A percentile compares a stretch with the other conserved stretches of the same genome.
These are phyloP conservation scores for Pteropus alecto DNA, from an alignment of 2,113 vertebrate genomes.

Conservation along the genomic window DNA sequence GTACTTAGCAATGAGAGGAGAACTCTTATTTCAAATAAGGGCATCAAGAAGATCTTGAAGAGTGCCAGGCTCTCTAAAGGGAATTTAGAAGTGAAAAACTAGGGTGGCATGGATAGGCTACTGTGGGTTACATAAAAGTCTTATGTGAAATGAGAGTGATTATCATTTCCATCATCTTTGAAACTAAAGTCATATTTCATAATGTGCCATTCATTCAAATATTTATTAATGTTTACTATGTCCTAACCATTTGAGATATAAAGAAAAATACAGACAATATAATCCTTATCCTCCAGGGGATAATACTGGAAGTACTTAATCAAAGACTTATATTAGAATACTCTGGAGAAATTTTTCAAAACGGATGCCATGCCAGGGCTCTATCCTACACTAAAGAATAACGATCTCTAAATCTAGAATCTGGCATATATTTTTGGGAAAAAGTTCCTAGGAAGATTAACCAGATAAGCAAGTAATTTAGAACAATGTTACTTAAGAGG, in stretches of 20 bases:
- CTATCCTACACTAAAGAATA: neutral
- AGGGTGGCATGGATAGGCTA: no score
- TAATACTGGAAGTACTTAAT: neutral
- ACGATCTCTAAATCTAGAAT: neutral
- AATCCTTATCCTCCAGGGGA: neutral
- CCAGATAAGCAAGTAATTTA: neutral
- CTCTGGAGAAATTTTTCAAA: constrained; percentile 20
- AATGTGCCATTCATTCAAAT: neutral
- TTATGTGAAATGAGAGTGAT: neutral
- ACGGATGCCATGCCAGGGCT: neutral
- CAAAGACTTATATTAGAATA: neutral
- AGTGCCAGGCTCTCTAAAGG: neutral
- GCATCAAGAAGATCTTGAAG: neutral
- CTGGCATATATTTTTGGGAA: neutral
- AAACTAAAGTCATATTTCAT: neutral
- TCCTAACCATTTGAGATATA: neutral
- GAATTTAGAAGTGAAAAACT: neutral
- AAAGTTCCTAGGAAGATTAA: neutral
- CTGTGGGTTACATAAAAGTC: neutral
- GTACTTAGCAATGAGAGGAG: neutral
- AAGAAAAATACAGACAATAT: neutral
- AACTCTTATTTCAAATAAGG: neutral
- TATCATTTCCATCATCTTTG: neutral
- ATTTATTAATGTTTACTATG: neutral
- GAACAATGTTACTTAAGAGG: neutral